Conservation (phyloP, 2,888 invertebrate genomes). For the Halictus ligatus region DNA sequence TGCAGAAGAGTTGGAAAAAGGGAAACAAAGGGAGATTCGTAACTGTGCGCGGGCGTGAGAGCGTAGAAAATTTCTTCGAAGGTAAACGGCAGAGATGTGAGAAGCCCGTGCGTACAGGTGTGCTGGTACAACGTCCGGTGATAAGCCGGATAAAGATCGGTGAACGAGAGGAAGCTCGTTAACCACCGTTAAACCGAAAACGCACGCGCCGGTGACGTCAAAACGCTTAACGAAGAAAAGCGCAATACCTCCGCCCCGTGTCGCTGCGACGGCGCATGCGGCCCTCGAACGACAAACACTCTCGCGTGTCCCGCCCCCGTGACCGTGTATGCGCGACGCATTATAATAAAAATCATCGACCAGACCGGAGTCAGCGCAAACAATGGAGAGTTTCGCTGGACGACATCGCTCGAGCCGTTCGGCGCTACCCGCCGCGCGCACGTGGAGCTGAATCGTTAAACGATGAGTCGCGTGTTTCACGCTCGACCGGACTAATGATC, state of each 20-base stretch:
- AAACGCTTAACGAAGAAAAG: conserved; percentile 52
- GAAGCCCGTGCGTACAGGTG: background rate
- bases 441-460: conserved; percentile 15
- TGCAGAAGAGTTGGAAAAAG: too few relatives aligned
- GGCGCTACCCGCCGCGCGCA: background rate
- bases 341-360: conserved; percentile 41
- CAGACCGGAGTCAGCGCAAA: conserved; percentile 6
- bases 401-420: background rate
- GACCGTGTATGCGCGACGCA: conserved; percentile 16
- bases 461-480: conserved; percentile 26
- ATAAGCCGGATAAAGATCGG: background rate
- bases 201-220: conserved; percentile 49
- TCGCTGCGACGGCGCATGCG: background rate
- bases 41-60: too few relatives aligned
- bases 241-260: background rate
- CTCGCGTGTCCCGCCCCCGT: background rate
- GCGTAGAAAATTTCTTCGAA: too few relatives aligned
- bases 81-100: too few relatives aligned
- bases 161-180: background rate
- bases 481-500: conserved; percentile 5
- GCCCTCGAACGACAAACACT: conserved; percentile 46
- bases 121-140: background rate
- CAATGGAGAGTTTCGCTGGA: conserved; percentile 25
- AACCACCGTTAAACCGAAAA: conserved; percentile 41
- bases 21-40: too few relatives aligned